Conservation (phyloP, 2,113 vertebrate genomes). For the Dendropsophus ebraccatus region DNA sequence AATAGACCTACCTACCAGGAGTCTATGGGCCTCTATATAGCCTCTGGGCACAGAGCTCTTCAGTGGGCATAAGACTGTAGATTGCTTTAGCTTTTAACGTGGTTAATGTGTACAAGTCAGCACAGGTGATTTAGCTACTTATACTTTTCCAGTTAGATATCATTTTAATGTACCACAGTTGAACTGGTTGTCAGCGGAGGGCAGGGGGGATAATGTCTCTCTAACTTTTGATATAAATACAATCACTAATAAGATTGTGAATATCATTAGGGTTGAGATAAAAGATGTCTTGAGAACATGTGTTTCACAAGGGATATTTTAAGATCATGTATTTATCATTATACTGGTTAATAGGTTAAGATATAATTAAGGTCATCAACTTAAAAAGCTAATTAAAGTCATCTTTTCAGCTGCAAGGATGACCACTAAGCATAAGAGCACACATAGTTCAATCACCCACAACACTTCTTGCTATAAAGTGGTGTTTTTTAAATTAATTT, state of each 20-base stretch:
- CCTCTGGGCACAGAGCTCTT: not conserved
- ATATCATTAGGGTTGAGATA: slow-evolving; percentile 22
- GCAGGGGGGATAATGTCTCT: not conserved
- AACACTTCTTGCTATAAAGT: not conserved
- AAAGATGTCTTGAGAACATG: not conserved
- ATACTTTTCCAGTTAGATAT: not conserved
- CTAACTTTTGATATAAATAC: slow-evolving; percentile 21
- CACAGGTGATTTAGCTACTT: not conserved
- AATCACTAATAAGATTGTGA: slow-evolving; percentile 39
- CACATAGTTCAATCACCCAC: not conserved
- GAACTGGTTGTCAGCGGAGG: slow-evolving; percentile 10
- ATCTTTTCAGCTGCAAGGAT: not conserved
- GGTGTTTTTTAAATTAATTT: not conserved
- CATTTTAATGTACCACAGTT: not conserved
- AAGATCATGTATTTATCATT: slow-evolving; percentile 32
- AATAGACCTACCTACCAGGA: too few relatives aligned
- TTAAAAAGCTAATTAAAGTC: slow-evolving; percentile 12
- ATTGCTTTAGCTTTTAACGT: not conserved
- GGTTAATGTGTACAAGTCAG: not conserved
- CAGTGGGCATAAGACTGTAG: not conserved
- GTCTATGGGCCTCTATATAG: not conserved
- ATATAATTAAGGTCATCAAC: slow-evolving; percentile 38
- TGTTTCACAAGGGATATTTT: slow-evolving; percentile 13
- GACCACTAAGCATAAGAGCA: not conserved
- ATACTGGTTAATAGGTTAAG: slow-evolving; percentile 41